Evolutionary conservation across 1,140 invertebrate genomes (phyloP).

Genomic region (Cotesia chilonis): DNA sequence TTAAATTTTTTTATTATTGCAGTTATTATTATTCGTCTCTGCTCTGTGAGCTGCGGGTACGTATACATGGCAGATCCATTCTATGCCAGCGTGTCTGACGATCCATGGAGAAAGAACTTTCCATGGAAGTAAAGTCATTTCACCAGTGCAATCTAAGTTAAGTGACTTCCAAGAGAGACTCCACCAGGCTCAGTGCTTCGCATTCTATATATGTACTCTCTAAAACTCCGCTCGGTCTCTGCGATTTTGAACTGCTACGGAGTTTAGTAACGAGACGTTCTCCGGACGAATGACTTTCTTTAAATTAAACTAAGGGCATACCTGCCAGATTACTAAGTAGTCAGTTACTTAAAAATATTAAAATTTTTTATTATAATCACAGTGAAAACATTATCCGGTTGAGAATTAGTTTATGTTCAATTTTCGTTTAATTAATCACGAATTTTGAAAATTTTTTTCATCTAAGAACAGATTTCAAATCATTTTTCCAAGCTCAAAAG

Average conservation of each 20-base stretch:
- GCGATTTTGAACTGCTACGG: slow-evolving; percentile 31
- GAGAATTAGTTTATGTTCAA: too few relatives aligned
- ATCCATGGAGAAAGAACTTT: slow-evolving; percentile 48
- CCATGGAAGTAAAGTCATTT: slow-evolving; percentile 64
- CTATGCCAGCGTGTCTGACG: slow-evolving; percentile 21
- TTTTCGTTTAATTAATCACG: too few relatives aligned
- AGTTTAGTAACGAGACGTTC: slow-evolving; percentile 20
- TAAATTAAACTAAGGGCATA: slow-evolving; percentile 6
- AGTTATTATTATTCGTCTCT: background rate
- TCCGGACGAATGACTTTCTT: slow-evolving; percentile 6
- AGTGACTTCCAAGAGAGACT: slow-evolving; percentile 64
- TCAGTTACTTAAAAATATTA: slow-evolving; percentile 2
- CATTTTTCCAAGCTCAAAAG: background rate
- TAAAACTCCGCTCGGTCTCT: slow-evolving; percentile 53
- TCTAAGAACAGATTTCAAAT: background rate
- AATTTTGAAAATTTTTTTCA: too few relatives aligned
- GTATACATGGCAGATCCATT: slow-evolving; percentile 24
- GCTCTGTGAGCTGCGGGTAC: background rate
- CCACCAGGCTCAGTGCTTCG: slow-evolving; percentile 36
- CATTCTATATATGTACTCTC: background rate
- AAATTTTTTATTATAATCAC: background rate
- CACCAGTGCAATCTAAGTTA: slow-evolving; percentile 65
- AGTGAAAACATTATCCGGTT: too few relatives aligned
- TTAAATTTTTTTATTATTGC: background rate
- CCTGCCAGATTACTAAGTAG: background rate